Evolutionary conservation across 2,888 invertebrate species (phyloP).

Genomic region (Drosophila seclusa): DNA sequence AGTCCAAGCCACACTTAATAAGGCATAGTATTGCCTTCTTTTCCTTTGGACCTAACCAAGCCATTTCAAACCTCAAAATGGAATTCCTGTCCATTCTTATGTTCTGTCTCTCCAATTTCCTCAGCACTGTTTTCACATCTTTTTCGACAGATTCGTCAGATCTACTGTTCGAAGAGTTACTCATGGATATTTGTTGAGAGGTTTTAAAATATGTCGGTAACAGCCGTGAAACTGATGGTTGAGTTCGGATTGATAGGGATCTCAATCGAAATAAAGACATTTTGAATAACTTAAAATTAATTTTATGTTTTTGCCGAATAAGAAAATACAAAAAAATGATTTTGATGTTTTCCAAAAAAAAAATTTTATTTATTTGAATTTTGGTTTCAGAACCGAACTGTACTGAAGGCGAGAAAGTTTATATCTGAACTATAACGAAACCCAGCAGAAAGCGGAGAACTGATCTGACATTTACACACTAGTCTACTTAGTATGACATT

Average conservation of each 20-base stretch:
- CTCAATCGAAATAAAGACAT: constrained; percentile 25
- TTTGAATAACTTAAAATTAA: neutral
- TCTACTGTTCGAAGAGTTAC: neutral
- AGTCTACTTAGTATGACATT: neutral
- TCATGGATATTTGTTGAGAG: neutral
- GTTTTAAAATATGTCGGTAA: neutral
- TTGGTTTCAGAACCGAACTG: neutral
- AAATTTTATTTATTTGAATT: neutral
- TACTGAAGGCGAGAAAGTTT: neutral
- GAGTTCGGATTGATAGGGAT: neutral
- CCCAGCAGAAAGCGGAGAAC: neutral
- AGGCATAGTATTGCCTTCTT: no score
- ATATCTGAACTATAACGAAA: neutral
- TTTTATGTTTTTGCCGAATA: neutral
- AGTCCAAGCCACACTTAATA: no score
- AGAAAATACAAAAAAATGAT: neutral
- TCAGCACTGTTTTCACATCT: no score
- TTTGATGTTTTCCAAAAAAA: neutral
- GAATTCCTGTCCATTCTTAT: no score
- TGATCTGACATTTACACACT: neutral
- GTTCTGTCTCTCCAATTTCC: no score
- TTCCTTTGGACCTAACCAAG: no score
- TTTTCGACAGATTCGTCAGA: no score
- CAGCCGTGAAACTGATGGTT: neutral
- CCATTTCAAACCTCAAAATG: no score